Evolutionary conservation across 2,797 vertebrate species (phyloP).

Genomic region (Lacerta bilineata): DNA sequence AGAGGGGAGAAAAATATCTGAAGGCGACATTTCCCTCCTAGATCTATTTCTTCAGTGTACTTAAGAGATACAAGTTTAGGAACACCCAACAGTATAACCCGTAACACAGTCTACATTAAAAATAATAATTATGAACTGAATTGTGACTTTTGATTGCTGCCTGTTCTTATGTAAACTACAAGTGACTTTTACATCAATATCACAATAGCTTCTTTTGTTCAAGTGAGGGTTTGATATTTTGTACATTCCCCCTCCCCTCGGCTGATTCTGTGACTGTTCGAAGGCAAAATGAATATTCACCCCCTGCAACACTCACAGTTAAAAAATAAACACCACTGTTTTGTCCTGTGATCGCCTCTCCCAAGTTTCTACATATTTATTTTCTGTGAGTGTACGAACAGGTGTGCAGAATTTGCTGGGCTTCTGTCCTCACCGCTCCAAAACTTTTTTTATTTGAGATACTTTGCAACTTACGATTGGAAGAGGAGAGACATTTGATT

Average conservation of each 20-base stretch:
- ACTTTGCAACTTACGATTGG: neutral
- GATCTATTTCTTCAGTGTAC: neutral
- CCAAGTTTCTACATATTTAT: neutral
- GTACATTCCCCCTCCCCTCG: neutral
- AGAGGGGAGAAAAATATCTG: neutral
- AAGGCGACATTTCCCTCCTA: too few species aligned
- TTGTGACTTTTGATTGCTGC: neutral
- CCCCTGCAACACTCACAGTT: neutral
- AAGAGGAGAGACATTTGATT: neutral
- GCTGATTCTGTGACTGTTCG: neutral
- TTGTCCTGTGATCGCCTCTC: neutral
- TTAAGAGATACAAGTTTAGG: neutral
- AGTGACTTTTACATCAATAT: neutral
- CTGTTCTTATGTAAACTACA: neutral
- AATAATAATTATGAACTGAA: neutral
- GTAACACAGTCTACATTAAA: neutral
- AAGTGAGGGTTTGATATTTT: neutral
- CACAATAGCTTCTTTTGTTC: slow-evolving; percentile 10
- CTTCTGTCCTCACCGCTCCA: neutral
- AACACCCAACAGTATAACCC: neutral
- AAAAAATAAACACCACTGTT: neutral
- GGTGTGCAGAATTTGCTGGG: neutral
- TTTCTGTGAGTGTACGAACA: neutral
- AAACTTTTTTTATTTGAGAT: neutral
- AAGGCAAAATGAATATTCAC: neutral